phyloP scores from a whole-genome alignment of 1,140 invertebrate species.

The Diabrotica virgifera region DNA sequence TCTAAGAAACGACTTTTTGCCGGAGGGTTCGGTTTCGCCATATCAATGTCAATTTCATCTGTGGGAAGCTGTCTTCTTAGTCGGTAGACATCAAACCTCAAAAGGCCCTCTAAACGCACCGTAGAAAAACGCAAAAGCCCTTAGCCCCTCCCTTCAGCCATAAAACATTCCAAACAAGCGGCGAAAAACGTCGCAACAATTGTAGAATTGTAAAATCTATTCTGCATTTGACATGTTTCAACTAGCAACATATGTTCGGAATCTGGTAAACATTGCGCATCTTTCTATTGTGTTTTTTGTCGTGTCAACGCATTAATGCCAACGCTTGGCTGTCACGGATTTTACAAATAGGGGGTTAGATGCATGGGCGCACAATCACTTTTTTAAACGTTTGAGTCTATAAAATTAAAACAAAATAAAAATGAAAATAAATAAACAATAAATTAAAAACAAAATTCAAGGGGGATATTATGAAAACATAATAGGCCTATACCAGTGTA shows the following conservation, averaged over 20 bases:
- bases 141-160: not conserved
- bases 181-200: not conserved
- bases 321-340: slow-evolving; percentile 10
- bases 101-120: not conserved
- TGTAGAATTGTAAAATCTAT: slow-evolving; percentile 12
- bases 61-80: not conserved
- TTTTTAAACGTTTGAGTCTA: no score
- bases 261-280: slow-evolving; percentile 19
- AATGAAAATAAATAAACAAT: no score
- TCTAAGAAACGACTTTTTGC: no score
- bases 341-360: slow-evolving; percentile 15
- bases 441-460: no score
- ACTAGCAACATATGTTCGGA: slow-evolving; percentile 17
- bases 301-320: slow-evolving; percentile 9
- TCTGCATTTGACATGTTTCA: slow-evolving; percentile 18
- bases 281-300: slow-evolving; percentile 21
- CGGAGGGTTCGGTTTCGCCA: no score
- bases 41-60: not conserved
- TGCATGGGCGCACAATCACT: not conserved
- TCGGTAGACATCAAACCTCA: not conserved
- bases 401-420: no score
- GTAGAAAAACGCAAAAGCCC: not conserved
- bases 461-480: no score
- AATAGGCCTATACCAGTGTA: no score
- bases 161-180: slow-evolving; percentile 7